A percentile compares a stretch with the other conserved stretches of the same genome.
Evolutionary conservation across 92 coral and sea anemone species (phyloP).

Genomic region (Parazoanthus darwini): DNA sequence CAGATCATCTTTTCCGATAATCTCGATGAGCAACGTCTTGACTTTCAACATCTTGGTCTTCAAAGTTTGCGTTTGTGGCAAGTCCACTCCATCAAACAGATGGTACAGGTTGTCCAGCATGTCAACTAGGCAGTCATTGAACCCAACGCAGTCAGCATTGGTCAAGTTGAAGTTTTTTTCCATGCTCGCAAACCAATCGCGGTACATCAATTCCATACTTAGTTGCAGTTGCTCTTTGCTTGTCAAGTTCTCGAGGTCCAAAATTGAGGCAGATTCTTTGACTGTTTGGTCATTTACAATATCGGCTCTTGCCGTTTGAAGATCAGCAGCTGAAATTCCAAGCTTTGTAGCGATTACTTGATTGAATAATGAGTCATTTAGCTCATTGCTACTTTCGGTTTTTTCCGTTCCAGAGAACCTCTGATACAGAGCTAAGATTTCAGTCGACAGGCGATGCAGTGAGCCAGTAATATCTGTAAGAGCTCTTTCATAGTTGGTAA

Average conservation of each 20-base stretch:
- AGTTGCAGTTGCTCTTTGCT: slow-evolving; percentile 48
- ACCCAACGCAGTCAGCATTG: slow-evolving; percentile 65
- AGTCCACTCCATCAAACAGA: slow-evolving; percentile 58
- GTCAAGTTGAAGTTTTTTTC: slow-evolving; percentile 61
- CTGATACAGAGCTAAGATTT: slow-evolving; percentile 33
- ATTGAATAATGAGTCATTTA: slow-evolving; percentile 34
- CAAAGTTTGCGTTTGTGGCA: slow-evolving; percentile 54
- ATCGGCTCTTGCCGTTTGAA: slow-evolving; percentile 32
- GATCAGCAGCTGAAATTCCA: slow-evolving; percentile 44
- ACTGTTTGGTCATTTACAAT: slow-evolving; percentile 48
- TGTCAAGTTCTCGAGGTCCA: slow-evolving; percentile 32
- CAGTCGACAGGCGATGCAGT: slow-evolving; percentile 51
- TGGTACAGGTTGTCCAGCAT: slow-evolving; percentile 54
- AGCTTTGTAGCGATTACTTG: slow-evolving; percentile 44
- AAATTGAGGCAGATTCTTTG: slow-evolving; percentile 31
- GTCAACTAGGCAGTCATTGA: slow-evolving; percentile 64
- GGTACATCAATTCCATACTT: slow-evolving; percentile 49
- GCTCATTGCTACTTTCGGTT: slow-evolving; percentile 15
- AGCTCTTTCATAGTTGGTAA: slow-evolving; percentile 63
- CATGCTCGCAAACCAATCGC: slow-evolving; percentile 76
- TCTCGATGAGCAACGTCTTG: slow-evolving; percentile 38
- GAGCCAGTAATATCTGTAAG: slow-evolving; percentile 53
- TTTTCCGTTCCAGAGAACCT: slow-evolving; percentile 7
- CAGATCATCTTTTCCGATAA: slow-evolving; percentile 46
- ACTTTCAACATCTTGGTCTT: slow-evolving; percentile 28